These are phyloP conservation scores for Lacanobia wlatinum DNA, from an alignment of 2,888 invertebrate species.

Conservation along the genomic window DNA sequence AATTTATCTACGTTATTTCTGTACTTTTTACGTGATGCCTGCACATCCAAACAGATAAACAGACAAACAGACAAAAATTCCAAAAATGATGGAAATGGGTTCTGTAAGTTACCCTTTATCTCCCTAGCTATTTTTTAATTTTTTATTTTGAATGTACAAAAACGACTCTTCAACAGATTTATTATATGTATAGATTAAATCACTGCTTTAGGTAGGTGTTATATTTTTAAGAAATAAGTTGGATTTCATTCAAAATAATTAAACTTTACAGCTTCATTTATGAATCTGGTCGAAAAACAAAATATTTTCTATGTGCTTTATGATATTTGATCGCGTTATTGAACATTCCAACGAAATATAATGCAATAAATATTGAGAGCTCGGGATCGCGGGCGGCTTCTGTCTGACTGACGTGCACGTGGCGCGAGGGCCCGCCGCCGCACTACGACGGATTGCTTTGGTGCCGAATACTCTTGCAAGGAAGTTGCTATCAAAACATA, in stretches of 20 bases:
- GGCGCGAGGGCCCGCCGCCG: conserved; percentile 52
- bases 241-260: conserved; percentile 6
- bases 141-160: no score
- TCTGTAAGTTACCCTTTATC: no score
- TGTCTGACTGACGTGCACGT: conserved; percentile 72
- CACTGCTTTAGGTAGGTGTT: not conserved
- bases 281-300: conserved; percentile 60
- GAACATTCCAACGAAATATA: conserved; percentile 73
- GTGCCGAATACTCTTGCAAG: not conserved
- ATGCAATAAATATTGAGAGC: conserved; percentile 71
- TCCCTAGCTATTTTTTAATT: no score
- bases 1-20: no score
- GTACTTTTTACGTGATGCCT: no score
- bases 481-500: conserved; percentile 16
- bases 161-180: no score
- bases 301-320: conserved; percentile 74
- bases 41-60: no score
- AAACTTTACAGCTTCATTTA: conserved; percentile 30
- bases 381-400: conserved; percentile 63
- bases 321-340: conserved; percentile 77
- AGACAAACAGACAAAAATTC: no score
- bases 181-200: no score
- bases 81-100: no score
- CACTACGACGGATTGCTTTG: conserved; percentile 26
- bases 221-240: conserved; percentile 10